These are phyloP conservation scores for Cheilosia variabilis DNA, from an alignment of 2,888 invertebrate species.

Conservation along the genomic window DNA sequence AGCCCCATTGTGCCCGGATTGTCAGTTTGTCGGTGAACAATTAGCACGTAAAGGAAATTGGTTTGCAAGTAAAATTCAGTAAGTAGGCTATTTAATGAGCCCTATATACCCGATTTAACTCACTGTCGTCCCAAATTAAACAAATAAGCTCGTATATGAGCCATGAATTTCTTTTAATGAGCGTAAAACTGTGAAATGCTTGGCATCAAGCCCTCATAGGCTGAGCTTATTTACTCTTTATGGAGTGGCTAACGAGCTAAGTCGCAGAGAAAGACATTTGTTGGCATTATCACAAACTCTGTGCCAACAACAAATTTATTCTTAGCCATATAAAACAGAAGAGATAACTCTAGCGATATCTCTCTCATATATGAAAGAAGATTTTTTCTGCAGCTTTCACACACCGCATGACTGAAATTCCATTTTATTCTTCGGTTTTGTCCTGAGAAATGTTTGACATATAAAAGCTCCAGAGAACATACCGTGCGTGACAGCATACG, in stretches of 20 bases:
- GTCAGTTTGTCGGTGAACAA: too few species aligned
- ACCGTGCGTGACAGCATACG: background rate
- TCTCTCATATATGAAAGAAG: background rate
- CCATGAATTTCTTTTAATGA: too few species aligned
- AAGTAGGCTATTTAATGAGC: too few species aligned
- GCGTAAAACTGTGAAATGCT: background rate
- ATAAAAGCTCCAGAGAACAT: constrained; percentile 8
- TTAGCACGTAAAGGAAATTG: too few species aligned
- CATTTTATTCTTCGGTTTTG: background rate
- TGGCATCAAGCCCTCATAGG: background rate
- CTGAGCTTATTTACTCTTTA: background rate
- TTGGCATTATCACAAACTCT: background rate
- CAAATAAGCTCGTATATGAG: too few species aligned
- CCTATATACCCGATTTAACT: too few species aligned
- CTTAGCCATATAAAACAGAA: background rate
- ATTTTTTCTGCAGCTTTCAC: constrained; percentile 13
- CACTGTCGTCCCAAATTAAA: too few species aligned
- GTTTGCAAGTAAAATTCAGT: too few species aligned
- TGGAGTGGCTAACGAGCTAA: constrained; percentile 12
- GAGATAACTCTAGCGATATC: background rate
- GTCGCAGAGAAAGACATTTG: background rate
- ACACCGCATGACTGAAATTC: background rate
- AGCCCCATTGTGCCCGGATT: too few species aligned
- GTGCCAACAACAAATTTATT: background rate
- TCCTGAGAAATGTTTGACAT: background rate